phyloP scores from a whole-genome alignment of 2,888 invertebrate genomes.

The Frankliniella fusca region DNA sequence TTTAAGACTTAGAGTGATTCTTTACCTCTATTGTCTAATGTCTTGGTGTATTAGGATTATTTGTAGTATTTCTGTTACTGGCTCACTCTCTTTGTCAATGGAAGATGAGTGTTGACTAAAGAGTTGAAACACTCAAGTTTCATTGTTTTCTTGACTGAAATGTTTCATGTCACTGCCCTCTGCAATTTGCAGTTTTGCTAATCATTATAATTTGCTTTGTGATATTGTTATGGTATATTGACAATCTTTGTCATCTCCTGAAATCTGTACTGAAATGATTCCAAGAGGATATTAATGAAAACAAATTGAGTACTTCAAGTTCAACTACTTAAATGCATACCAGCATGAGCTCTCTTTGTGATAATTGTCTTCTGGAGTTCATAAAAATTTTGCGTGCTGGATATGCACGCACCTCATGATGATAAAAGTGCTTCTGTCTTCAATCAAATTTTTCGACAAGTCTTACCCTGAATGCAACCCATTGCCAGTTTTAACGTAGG shows the following conservation, averaged over 20 bases:
- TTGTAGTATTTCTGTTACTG: background rate
- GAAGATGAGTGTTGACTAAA: background rate
- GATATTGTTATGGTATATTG: background rate
- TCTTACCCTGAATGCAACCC: background rate
- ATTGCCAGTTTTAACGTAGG: background rate
- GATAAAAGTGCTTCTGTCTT: too few relatives aligned
- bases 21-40: background rate
- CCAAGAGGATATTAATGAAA: background rate
- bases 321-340: slow-evolving; percentile 7
- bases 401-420: too few relatives aligned
- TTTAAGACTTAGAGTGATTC: background rate
- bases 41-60: background rate
- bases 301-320: background rate
- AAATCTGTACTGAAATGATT: background rate
- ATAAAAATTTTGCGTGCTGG: background rate
- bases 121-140: background rate
- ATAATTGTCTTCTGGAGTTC: background rate
- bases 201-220: slow-evolving; percentile 3
- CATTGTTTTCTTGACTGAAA: background rate
- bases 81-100: slow-evolving; percentile 20
- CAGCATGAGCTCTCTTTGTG: background rate
- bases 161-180: slow-evolving; percentile 8
- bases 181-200: slow-evolving; percentile 4
- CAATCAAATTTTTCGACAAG: too few relatives aligned
- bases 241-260: slow-evolving; percentile 13